Percentiles rank a stretch among this genome's conserved stretches.
These are phyloP conservation scores for Tridacna gigas DNA, from an alignment of 2,888 invertebrate genomes.

Conservation along the genomic window DNA sequence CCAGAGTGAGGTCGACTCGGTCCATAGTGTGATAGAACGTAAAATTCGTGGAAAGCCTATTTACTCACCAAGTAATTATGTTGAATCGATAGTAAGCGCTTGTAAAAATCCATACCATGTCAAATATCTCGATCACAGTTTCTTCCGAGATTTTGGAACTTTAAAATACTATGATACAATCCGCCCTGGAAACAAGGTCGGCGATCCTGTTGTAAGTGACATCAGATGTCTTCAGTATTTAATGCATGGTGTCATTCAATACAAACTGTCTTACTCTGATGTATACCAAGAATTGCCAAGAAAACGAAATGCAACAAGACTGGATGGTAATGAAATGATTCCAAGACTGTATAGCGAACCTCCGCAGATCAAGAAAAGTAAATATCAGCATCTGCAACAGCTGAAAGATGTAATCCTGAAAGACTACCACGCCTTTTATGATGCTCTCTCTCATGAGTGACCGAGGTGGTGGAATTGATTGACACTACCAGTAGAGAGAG, in stretches of 20 bases:
- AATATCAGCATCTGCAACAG: background rate
- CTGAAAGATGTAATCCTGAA: background rate
- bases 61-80: constrained; percentile 46
- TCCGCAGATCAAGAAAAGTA: background rate
- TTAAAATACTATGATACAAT: no score
- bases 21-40: constrained; percentile 59
- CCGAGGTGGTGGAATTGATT: no score
- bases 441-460: no score
- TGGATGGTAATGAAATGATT: background rate
- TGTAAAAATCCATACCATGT: background rate
- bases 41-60: constrained; percentile 39
- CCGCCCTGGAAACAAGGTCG: background rate
- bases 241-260: no score
- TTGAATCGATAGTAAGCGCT: constrained; percentile 38
- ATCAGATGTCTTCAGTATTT: no score
- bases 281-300: background rate
- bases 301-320: background rate
- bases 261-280: background rate
- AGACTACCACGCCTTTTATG: no score
- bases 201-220: background rate
- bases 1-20: constrained; percentile 61
- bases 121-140: background rate
- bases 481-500: no score
- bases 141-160: no score
- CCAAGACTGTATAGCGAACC: background rate